Conservation (phyloP, 2,888 invertebrate species). For the Melanostoma scalare region DNA sequence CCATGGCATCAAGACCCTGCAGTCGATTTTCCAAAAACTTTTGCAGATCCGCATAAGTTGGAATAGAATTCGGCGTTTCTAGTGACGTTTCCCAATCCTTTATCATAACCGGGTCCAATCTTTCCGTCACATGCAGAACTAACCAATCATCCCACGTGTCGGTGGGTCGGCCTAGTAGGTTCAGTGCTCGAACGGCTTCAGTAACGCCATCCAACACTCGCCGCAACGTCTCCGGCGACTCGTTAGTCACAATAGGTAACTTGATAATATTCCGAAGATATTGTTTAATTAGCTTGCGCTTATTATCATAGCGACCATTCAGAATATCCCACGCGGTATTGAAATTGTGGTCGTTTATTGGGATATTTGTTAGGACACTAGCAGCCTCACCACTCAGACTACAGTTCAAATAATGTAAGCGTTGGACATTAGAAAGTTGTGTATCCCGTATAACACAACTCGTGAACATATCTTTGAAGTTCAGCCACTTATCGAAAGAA, state of each 20-base stretch:
- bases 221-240: conserved; percentile 23
- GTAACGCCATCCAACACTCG: conserved; percentile 40
- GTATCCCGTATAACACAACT: conserved; percentile 8
- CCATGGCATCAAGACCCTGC: conserved; percentile 26
- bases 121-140: conserved; percentile 39
- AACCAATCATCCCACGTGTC: conserved; percentile 54
- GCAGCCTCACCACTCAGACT: conserved; percentile 49
- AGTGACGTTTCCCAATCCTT: conserved; percentile 61
- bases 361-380: conserved; percentile 26
- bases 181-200: conserved; percentile 46
- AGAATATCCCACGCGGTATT: conserved; percentile 47
- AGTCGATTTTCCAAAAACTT: conserved; percentile 49
- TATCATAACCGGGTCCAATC: conserved; percentile 37
- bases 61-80: conserved; percentile 34
- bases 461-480: not conserved
- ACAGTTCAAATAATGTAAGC: conserved; percentile 43
- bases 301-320: conserved; percentile 48
- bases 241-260: conserved; percentile 2
- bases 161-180: conserved; percentile 42
- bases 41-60: conserved; percentile 22
- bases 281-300: conserved; percentile 8
- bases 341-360: conserved; percentile 44
- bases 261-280: conserved; percentile 36
- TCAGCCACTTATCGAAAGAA: not conserved
- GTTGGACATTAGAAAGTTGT: conserved; percentile 23